Percentiles rank a stretch among this genome's conserved stretches.
Evolutionary conservation across 2,888 invertebrate genomes (phyloP).

Genomic region (Morpho deidamia): DNA sequence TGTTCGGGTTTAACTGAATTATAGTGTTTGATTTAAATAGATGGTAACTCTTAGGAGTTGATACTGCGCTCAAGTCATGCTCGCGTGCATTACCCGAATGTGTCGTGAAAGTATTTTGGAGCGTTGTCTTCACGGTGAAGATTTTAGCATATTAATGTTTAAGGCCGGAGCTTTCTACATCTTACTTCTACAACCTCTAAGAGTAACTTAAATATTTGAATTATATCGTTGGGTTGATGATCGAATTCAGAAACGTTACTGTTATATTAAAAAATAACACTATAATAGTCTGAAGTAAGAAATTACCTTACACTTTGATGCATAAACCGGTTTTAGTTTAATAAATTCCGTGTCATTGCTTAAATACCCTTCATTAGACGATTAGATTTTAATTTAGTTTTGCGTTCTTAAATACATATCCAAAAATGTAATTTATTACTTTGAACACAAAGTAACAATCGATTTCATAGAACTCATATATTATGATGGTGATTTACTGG

Average conservation of each 20-base stretch:
- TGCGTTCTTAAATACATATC: background rate
- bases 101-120: slow-evolving; percentile 73
- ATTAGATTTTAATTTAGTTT: background rate
- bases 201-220: slow-evolving; percentile 34
- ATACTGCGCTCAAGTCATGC: slow-evolving; percentile 50
- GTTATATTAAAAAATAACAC: too few species aligned
- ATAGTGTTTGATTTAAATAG: background rate
- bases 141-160: slow-evolving; percentile 70
- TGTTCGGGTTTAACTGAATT: too few species aligned
- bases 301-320: too few species aligned
- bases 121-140: slow-evolving; percentile 59
- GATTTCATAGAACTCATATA: slow-evolving; percentile 37
- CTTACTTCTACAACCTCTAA: slow-evolving; percentile 34
- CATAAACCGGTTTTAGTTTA: background rate
- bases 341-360: background rate
- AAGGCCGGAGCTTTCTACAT: slow-evolving; percentile 63
- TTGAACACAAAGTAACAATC: slow-evolving; percentile 61
- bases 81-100: slow-evolving; percentile 60
- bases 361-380: background rate
- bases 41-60: slow-evolving; percentile 40
- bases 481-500: slow-evolving; percentile 34
- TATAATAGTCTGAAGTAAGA: too few species aligned
- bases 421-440: slow-evolving; percentile 17
- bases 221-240: background rate
- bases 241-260: background rate